phyloP scores from a whole-genome alignment of 2,797 vertebrate species.

The Neosilurus mollespiculum region DNA sequence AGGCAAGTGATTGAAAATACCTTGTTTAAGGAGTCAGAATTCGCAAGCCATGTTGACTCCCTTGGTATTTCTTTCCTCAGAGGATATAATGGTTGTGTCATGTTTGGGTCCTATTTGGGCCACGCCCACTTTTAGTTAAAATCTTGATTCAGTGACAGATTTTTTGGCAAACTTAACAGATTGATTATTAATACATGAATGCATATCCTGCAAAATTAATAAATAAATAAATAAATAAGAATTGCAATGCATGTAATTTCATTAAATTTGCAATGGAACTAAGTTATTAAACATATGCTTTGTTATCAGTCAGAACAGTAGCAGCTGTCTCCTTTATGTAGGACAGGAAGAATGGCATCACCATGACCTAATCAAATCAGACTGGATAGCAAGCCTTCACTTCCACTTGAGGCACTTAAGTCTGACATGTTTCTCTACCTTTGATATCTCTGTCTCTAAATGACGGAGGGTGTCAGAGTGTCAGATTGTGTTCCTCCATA shows the following conservation, averaged over 20 bases:
- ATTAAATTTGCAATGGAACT: not conserved
- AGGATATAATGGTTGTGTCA: no score
- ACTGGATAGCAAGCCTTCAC: conserved; percentile 72
- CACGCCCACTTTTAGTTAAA: not conserved
- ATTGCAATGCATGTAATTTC: no score
- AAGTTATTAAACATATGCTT: conserved; percentile 8
- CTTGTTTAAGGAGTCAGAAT: not conserved
- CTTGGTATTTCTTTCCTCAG: not conserved
- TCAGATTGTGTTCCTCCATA: conserved; percentile 47
- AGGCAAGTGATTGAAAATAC: not conserved
- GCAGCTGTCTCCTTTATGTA: conserved; percentile 66
- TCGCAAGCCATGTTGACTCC: not conserved
- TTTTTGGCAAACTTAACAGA: not conserved
- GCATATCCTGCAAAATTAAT: no score
- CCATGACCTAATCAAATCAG: conserved; percentile 75
- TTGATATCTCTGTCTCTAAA: conserved; percentile 53
- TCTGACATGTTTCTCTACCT: conserved; percentile 54
- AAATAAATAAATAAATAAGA: no score
- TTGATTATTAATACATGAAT: not conserved
- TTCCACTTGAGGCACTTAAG: conserved; percentile 63
- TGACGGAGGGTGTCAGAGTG: conserved; percentile 55
- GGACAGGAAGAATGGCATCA: conserved; percentile 35
- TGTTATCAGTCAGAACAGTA: conserved; percentile 65
- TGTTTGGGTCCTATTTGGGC: not conserved
- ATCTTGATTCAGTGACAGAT: not conserved